phyloP scores from a whole-genome alignment of 2,113 vertebrate genomes.

The Aythya baeri region DNA sequence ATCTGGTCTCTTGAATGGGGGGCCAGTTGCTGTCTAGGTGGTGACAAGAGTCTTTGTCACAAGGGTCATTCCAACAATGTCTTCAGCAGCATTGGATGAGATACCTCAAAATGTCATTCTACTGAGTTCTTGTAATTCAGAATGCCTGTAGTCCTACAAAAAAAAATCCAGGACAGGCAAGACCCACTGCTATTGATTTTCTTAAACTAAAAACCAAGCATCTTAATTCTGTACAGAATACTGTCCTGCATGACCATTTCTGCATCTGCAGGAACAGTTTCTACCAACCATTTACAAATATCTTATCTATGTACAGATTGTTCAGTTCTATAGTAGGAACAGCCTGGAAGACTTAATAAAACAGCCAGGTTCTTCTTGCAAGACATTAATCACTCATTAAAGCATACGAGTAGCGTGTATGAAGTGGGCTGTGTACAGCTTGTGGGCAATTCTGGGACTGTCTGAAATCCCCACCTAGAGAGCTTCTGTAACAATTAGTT shows the following conservation, averaged over 20 bases:
- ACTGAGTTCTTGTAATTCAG: background rate
- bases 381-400: background rate
- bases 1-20: background rate
- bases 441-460: background rate
- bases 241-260: background rate
- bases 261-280: background rate
- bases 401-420: background rate
- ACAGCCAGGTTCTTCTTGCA: background rate
- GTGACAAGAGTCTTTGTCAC: background rate
- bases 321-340: background rate
- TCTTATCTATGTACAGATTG: background rate
- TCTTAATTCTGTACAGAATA: background rate
- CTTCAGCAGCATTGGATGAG: background rate
- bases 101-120: accelerated
- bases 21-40: background rate
- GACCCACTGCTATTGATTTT: background rate
- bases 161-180: background rate
- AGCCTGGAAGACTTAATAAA: background rate
- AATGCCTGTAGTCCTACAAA: background rate
- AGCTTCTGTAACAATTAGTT: background rate
- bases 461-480: background rate
- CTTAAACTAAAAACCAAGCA: background rate
- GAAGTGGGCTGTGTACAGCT: background rate
- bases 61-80: background rate
- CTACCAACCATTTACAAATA: background rate